Evolutionary conservation across 2,113 vertebrate genomes (phyloP).

Genomic region (Eudyptes chrysolophus): DNA sequence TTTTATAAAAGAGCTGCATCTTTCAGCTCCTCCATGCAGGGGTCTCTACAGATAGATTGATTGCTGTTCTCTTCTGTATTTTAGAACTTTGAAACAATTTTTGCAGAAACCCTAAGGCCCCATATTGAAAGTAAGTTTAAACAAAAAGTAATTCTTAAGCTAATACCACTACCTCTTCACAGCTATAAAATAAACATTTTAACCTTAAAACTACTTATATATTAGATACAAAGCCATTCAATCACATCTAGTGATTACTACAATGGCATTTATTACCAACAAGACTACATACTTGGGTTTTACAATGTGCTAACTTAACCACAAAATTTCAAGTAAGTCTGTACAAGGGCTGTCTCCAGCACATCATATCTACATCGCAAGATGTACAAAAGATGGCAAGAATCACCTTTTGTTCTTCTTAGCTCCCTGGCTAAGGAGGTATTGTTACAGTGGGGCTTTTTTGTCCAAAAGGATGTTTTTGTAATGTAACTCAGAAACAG

Average conservation of each 20-base stretch:
- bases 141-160: neutral
- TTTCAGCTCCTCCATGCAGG: neutral
- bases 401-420: neutral
- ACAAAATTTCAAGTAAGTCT: neutral
- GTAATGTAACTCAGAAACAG: neutral
- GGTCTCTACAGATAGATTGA: neutral
- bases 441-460: neutral
- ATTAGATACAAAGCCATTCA: neutral
- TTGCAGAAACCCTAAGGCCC: neutral
- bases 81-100: neutral
- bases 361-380: neutral
- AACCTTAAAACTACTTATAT: neutral
- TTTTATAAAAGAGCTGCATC: neutral
- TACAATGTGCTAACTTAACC: neutral
- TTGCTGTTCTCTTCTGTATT: neutral
- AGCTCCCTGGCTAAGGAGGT: neutral
- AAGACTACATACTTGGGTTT: neutral
- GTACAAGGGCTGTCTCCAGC: neutral
- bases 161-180: neutral
- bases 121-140: neutral
- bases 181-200: neutral
- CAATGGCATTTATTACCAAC: neutral
- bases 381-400: neutral
- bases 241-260: neutral
- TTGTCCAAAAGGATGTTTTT: neutral